Percentiles rank a stretch among this genome's conserved stretches.
These are phyloP conservation scores for Pelvicachromis taeniatus DNA, from an alignment of 2,113 vertebrate species.

Conservation along the genomic window DNA sequence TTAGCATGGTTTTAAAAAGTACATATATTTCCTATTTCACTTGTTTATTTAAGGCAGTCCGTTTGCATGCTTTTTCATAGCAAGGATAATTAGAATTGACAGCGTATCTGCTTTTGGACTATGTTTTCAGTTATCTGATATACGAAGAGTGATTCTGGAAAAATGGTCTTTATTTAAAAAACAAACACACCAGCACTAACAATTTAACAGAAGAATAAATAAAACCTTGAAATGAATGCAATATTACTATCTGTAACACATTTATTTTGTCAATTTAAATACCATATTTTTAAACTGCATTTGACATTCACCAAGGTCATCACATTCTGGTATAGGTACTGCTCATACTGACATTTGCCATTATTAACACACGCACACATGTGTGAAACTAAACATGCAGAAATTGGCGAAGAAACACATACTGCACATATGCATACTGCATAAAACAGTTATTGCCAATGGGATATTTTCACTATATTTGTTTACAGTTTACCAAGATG, in stretches of 20 bases:
- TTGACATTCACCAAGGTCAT: not conserved
- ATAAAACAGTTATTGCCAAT: not conserved
- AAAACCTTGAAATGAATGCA: no score
- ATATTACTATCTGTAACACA: not conserved
- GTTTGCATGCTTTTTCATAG: not conserved
- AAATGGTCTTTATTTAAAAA: not conserved
- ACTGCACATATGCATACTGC: no score
- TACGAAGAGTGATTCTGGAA: not conserved
- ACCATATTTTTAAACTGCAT: not conserved
- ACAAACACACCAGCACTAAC: not conserved
- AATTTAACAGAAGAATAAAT: no score
- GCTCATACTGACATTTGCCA: not conserved
- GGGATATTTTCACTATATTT: not conserved
- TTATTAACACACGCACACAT: not conserved
- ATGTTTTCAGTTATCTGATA: not conserved
- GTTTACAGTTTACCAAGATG: conserved; percentile 11
- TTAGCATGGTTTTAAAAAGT: not conserved
- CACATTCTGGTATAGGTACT: not conserved
- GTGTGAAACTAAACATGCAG: not conserved
- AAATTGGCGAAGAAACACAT: not conserved
- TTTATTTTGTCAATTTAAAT: not conserved
- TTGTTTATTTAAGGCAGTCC: not conserved
- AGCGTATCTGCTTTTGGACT: not conserved
- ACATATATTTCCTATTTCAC: not conserved
- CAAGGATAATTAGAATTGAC: not conserved